A percentile compares a stretch with the other conserved stretches of the same genome.
phyloP scores from a whole-genome alignment of 2,113 vertebrate species.

The Nannobrachium achirus region DNA sequence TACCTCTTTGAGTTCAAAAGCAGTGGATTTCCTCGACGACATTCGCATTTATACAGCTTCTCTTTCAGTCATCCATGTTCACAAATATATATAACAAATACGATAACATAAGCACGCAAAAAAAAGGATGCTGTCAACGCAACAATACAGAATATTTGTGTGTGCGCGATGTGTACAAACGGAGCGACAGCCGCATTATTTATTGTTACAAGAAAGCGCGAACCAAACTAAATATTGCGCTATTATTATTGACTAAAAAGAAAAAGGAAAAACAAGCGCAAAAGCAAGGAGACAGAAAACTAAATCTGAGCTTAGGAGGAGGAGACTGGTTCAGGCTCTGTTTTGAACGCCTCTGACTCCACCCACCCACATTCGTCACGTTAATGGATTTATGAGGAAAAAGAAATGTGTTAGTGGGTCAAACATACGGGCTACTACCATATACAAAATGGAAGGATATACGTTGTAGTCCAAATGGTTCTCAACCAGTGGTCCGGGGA shows the following conservation, averaged over 20 bases:
- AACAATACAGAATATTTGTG: slow-evolving; percentile 20
- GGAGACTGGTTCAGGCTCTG: slow-evolving; percentile 20
- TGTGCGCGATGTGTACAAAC: not conserved
- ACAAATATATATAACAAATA: slow-evolving; percentile 12
- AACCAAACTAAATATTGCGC: not conserved
- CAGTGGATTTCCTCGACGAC: slow-evolving; percentile 22
- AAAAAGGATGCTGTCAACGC: slow-evolving; percentile 19
- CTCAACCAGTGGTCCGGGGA: too few relatives aligned
- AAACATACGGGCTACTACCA: slow-evolving; percentile 66
- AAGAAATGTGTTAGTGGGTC: slow-evolving; percentile 79
- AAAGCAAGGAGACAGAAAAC: slow-evolving; percentile 51
- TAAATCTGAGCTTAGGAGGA: slow-evolving; percentile 19
- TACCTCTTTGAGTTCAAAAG: slow-evolving; percentile 62
- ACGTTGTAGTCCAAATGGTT: too few relatives aligned
- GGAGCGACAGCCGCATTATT: slow-evolving; percentile 54
- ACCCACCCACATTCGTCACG: slow-evolving; percentile 55
- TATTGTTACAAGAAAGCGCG: not conserved
- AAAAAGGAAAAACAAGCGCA: slow-evolving; percentile 11
- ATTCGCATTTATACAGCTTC: slow-evolving; percentile 68
- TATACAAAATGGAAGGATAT: slow-evolving; percentile 68
- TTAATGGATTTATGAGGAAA: not conserved
- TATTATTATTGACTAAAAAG: not conserved
- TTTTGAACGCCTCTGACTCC: slow-evolving; percentile 63
- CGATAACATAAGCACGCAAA: slow-evolving; percentile 42
- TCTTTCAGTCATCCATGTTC: slow-evolving; percentile 43